Percentiles rank a stretch among this genome's conserved stretches.
Evolutionary conservation across 2,888 invertebrate genomes (phyloP).

Genomic region (Hylaea fasciaria): DNA sequence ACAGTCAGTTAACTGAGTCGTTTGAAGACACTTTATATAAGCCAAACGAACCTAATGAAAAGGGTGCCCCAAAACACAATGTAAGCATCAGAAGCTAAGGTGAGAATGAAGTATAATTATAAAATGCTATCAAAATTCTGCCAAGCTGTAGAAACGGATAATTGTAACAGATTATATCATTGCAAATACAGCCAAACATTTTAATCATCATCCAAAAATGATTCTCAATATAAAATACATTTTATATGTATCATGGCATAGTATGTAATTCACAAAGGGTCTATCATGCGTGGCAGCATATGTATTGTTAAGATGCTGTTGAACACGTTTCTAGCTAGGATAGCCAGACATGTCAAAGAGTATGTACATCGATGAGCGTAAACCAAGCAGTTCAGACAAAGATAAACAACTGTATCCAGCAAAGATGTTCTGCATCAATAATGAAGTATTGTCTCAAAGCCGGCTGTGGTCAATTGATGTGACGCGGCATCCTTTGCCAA

Average conservation of each 20-base stretch:
- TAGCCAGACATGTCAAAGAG: background rate
- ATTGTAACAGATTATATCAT: too few species aligned
- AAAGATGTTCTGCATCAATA: conserved; percentile 36
- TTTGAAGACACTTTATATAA: background rate
- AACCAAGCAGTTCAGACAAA: background rate
- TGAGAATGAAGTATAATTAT: too few species aligned
- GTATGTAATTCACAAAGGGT: too few species aligned
- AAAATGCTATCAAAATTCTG: too few species aligned
- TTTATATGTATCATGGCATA: too few species aligned
- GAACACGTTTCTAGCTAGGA: background rate
- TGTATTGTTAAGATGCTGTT: too few species aligned
- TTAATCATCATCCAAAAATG: too few species aligned
- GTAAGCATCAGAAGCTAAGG: background rate
- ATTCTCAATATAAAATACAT: too few species aligned
- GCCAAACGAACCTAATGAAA: background rate
- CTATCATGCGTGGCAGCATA: too few species aligned
- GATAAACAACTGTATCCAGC: conserved; percentile 12
- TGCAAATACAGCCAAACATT: too few species aligned
- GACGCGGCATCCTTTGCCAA: conserved; percentile 65
- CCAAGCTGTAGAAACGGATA: too few species aligned
- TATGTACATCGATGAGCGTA: background rate
- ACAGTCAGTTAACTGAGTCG: conserved; percentile 2
- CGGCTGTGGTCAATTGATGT: conserved; percentile 67
- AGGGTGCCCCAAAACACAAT: background rate
- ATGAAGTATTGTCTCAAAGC: conserved; percentile 68